Base-by-base conservation (phyloP, 2,888 invertebrate genomes). In the Drosophila nr. fundita region DNA sequence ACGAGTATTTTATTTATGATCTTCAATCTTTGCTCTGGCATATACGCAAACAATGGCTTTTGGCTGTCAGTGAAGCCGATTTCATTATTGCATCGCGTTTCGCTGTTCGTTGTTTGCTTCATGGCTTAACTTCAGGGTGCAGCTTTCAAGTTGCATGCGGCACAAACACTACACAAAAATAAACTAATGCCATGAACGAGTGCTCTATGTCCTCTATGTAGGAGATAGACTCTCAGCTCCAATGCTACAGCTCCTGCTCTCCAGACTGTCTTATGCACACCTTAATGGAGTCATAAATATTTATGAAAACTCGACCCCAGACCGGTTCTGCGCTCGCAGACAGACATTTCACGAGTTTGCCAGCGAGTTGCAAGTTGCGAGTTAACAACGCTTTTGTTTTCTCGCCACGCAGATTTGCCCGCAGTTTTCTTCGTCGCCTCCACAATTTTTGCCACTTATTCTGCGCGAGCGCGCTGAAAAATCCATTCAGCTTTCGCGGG, bases 281-380 rank as follows among this genome's bases (percentile, higher is more conserved):
- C 91, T 91, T 92, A 91, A 92, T 92, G 91, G 91, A 92, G 91
- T 91, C 92, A 92, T 92, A 92, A 92, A 92, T 92, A 92, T 92
- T 92, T 92, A 92, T 92, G 91, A 91, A 91, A 91, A 88, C 80
- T 82, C 90, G 80, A 63, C 68, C 83, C 83, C 81, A 52, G 63
- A 53, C 62, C 32, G 15, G 24, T 15, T 45, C 8, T 68, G 69
- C 72, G 52, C 75, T 65, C 58, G 13, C 40, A 57, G 63, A 13
- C 21, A 65, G 68, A 54, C 67, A 63, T 50, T 40, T 52, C 18
- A 13, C 27, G 34, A 54, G 49, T 49, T 55, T 27, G 21, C 55
- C 57, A 40, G 60, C 24, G 32, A 21, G n/a, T 53, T n/a, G 30
- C 2, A 7, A 13, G 13, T n/a, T 15, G 53, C 18, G 27, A 18